Conservation (phyloP, 2,113 vertebrate genomes). For the Poeciliopsis retropinna region DNA sequence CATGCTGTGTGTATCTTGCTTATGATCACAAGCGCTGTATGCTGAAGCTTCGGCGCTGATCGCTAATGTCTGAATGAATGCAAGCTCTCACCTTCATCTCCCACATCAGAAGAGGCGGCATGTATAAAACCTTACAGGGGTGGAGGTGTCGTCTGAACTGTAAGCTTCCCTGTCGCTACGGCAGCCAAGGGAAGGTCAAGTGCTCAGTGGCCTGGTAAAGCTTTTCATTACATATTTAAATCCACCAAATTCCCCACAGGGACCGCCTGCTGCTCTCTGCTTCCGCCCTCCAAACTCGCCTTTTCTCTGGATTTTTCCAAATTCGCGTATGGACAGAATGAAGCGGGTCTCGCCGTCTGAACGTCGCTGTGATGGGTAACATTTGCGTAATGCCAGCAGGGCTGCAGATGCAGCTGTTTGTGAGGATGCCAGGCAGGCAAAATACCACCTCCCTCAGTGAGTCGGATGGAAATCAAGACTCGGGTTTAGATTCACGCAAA, state of each 20-base stretch:
- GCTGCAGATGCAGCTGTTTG: slow-evolving; percentile 27
- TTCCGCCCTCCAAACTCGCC: not conserved
- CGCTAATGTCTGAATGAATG: slow-evolving; percentile 52
- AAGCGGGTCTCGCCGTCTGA: slow-evolving; percentile 27
- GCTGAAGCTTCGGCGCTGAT: slow-evolving; percentile 20
- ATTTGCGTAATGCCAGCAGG: not conserved
- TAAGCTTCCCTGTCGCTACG: slow-evolving; percentile 48
- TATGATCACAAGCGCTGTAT: slow-evolving; percentile 10
- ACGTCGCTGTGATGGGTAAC: slow-evolving; percentile 31
- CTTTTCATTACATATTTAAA: slow-evolving; percentile 65
- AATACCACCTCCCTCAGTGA: slow-evolving; percentile 57
- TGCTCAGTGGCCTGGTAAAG: slow-evolving; percentile 40
- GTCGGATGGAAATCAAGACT: slow-evolving; percentile 2
- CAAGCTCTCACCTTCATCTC: slow-evolving; percentile 42
- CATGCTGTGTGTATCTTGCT: slow-evolving; percentile 5
- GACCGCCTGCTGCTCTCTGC: slow-evolving; percentile 11
- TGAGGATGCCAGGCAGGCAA: slow-evolving; percentile 30
- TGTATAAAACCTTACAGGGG: slow-evolving; percentile 36
- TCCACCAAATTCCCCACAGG: slow-evolving; percentile 47
- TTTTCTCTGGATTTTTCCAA: slow-evolving; percentile 35
- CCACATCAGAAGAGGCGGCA: not conserved
- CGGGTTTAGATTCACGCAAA: slow-evolving; percentile 18
- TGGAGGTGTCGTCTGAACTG: slow-evolving; percentile 51
- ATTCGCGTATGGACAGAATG: slow-evolving; percentile 34
- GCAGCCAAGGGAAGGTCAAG: slow-evolving; percentile 66